Base-by-base conservation (phyloP, 2,888 invertebrate genomes). In the Agapostemon virescens region DNA sequence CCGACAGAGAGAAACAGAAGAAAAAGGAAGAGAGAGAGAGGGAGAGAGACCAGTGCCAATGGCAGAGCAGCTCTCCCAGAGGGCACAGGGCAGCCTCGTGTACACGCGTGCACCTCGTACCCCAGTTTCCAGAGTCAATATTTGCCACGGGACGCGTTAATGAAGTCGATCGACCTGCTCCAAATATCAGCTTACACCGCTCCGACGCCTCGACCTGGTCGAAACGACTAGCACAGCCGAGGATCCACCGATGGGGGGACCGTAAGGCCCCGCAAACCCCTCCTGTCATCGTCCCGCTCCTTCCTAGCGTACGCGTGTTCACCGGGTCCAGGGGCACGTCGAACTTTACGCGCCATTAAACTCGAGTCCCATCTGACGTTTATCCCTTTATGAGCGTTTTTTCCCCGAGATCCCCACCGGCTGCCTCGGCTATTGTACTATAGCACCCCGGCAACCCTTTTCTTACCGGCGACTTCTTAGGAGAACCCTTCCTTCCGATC, bases 331-430 rank as follows among this genome's bases (percentile, higher is more conserved):
- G 71, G 81, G 86, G 85, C 87, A 87, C 86, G 75, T 77, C 79
- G 81, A 82, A 90, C 89, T 92, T 92, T 89, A 92, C 91, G 92
- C 92, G 88, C 91, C 92, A 92, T 92, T 92, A 91, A 92, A 91
- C 90, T 87, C 90, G 86, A 89, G 85, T 88, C 86, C 87, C 86
- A 82, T 87, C 86, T 85, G 90, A 89, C 91, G 89, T 89, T 91
- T 90, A 90, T 91, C 88, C 90, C 86, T 88, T 90, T 89, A 83
- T 81, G 81, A 85, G 78, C 78, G 58, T 69, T 79, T 82, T 85
- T 85, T 84, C 77, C 77, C 79, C 6, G 13, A 23, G 42, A 63
- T 72, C 79, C 81, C 70, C 40, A 26, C 58, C 61, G 69, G 45
- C 52, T 70, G 26, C 69, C 68, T 33, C 58, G 64, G 33, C 58